Conservation (phyloP, 2,797 vertebrate genomes). For the Dipus sagitta region DNA sequence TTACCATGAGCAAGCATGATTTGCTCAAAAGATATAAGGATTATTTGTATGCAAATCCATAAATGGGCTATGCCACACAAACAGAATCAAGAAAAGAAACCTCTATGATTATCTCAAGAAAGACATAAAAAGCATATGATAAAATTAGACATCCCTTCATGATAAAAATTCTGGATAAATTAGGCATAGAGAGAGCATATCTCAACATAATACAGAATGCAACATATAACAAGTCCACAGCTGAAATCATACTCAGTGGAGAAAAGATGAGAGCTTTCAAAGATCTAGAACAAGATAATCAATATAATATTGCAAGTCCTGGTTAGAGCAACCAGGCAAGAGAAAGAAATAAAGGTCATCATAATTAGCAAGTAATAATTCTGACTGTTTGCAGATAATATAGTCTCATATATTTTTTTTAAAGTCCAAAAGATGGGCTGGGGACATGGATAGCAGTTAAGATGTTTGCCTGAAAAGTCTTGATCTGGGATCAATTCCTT, state of each 20-base stretch:
- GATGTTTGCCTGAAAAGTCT: too few relatives aligned
- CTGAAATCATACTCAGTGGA: not conserved
- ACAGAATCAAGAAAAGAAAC: not conserved
- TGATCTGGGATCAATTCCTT: too few relatives aligned
- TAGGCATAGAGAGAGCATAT: not conserved
- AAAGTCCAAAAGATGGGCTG: too few relatives aligned
- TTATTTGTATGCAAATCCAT: not conserved
- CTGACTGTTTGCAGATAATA: not conserved
- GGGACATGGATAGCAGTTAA: too few relatives aligned
- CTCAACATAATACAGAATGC: not conserved
- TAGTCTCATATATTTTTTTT: too few relatives aligned
- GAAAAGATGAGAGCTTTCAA: not conserved
- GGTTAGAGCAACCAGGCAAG: not conserved
- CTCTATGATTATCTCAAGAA: not conserved
- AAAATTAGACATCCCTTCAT: not conserved
- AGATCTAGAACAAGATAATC: not conserved
- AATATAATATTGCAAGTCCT: not conserved
- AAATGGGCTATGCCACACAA: not conserved
- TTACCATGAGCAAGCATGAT: not conserved
- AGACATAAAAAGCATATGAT: not conserved
- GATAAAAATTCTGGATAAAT: not conserved
- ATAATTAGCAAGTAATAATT: not conserved
- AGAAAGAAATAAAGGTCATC: not conserved
- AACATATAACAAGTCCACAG: not conserved
- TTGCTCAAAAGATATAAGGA: not conserved